Evolutionary conservation across 2,888 invertebrate species (phyloP), one percentile per base, ranked within the genome.

Genomic region (Deladenus siricidicola): DNA sequence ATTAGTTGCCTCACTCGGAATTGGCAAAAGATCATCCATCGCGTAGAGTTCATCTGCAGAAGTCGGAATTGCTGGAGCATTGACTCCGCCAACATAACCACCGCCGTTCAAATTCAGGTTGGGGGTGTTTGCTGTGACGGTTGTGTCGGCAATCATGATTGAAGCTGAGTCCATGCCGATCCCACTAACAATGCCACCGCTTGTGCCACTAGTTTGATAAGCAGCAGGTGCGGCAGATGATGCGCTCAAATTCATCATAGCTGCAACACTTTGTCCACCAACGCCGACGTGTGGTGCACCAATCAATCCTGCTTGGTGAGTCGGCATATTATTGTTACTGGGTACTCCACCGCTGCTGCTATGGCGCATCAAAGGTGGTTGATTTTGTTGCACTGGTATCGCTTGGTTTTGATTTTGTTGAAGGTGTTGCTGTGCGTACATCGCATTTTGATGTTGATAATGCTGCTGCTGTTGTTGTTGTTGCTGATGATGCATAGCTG

Each of bases 11-110:
- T 67, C 61, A 42, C 34, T 55, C 10, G 61, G 62, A 4, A 62
- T 56, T 17, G 64, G 58, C 26, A 65, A 45, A 28, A 59, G 43
- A 26, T 65, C 64, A 28, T 65, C 64, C 58, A 64, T 64, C 2
- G 63, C 48, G 17, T 19, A 21, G 23, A 29, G 23, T 4, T 43
- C 29, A 23, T n/a, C 10, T n/a, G 26, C 17, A n/a, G 34, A 14
- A 6, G 39, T 53, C 17, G 28, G n/a, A 51, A 28, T 28, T 1
- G 28, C 24, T 1, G 53, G 19, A 1, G 53, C 29, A 4, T 3
- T n/a, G 21, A 10, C 24, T 21, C 17, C 24, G 24, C 19, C 10
- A 23, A 24, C 42, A 2, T 17, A 26, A 21, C n/a, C 28, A 55
- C 19, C 28, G 44, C 21, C 39, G 21, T n/a, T 23, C 17, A 1